Percentiles rank a stretch among this genome's conserved stretches.
Evolutionary conservation across 2,888 invertebrate genomes (phyloP).

Genomic region (Pyrrhosoma nymphula): DNA sequence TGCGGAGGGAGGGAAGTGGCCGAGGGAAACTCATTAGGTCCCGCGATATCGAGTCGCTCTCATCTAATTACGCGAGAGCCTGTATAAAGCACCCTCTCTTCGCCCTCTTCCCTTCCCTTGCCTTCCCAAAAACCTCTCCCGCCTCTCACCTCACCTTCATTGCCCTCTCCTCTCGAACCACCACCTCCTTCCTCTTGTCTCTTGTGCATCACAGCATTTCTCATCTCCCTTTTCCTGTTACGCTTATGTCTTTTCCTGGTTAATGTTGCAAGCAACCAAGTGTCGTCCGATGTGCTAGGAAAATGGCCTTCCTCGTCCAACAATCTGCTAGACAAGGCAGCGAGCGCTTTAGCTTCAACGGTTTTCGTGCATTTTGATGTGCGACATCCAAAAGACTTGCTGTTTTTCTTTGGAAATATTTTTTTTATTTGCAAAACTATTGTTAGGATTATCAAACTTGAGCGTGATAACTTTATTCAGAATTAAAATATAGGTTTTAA

Average conservation of each 20-base stretch:
- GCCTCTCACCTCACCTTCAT: not conserved
- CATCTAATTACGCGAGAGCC: slow-evolving; percentile 64
- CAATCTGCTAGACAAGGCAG: no score
- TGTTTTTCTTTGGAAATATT: no score
- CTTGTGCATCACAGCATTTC: not conserved
- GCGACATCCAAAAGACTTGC: no score
- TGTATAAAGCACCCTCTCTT: slow-evolving; percentile 49
- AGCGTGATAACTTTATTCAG: no score
- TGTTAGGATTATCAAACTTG: no score
- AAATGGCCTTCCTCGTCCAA: no score
- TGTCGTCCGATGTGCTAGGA: no score
- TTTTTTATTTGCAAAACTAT: no score
- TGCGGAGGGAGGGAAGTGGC: slow-evolving; percentile 50
- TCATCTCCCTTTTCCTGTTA: not conserved
- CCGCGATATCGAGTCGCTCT: slow-evolving; percentile 63
- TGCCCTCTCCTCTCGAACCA: not conserved
- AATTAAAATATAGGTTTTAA: no score
- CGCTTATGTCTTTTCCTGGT: not conserved
- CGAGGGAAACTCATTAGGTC: slow-evolving; percentile 63
- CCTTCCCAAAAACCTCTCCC: not conserved
- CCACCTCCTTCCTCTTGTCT: not conserved
- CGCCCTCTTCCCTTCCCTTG: not conserved
- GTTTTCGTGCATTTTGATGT: no score
- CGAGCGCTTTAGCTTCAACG: no score
- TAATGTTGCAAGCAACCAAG: not conserved